phyloP scores from a whole-genome alignment of 2,797 vertebrate genomes.

The Anisognathus igniventris region DNA sequence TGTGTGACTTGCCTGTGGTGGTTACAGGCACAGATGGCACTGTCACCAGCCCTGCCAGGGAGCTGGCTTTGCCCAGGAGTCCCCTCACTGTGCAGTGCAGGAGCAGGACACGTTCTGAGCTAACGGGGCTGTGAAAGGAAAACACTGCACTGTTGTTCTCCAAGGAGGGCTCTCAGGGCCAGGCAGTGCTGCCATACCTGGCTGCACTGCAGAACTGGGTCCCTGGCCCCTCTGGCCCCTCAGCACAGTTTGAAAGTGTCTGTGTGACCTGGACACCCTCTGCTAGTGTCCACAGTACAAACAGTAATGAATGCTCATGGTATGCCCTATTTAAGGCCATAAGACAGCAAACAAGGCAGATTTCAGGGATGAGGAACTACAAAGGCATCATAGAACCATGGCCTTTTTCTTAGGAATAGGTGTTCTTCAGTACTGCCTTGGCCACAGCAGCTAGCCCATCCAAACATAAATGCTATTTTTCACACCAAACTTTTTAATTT shows the following conservation, averaged over 20 bases:
- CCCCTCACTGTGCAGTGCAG: neutral
- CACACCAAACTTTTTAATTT: neutral
- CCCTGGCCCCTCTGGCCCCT: neutral
- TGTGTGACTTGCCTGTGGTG: neutral
- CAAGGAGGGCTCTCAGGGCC: accelerated
- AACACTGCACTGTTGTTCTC: accelerated
- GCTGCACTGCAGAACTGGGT: neutral
- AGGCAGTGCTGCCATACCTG: neutral
- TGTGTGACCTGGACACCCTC: neutral
- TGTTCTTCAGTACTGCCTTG: neutral
- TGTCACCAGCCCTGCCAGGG: neutral
- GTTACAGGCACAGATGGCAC: neutral
- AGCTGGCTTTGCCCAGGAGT: neutral
- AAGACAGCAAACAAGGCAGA: neutral
- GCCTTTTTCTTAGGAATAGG: neutral
- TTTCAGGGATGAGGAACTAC: neutral
- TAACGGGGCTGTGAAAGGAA: accelerated
- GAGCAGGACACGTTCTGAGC: neutral
- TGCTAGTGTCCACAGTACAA: neutral
- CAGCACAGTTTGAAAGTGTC: neutral
- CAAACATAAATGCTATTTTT: slow-evolving; percentile 13
- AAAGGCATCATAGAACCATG: neutral
- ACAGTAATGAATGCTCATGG: neutral
- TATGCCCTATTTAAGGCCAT: neutral
- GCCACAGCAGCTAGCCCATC: neutral